A percentile compares a stretch with the other conserved stretches of the same genome.
These are phyloP conservation scores for Oreotrochilus melanogaster DNA, from an alignment of 2,113 vertebrate species.

Conservation along the genomic window DNA sequence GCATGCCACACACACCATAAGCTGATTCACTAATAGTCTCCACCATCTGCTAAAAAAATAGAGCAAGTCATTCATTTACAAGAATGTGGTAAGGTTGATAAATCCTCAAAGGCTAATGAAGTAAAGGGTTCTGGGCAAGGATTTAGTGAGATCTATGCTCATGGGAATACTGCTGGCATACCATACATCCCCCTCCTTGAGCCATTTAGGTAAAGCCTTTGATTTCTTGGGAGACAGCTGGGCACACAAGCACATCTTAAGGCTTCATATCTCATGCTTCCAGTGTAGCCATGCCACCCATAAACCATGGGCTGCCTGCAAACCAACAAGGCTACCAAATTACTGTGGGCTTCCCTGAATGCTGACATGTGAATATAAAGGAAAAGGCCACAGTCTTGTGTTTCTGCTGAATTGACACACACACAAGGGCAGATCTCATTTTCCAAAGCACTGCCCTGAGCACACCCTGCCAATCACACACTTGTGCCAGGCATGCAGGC, in stretches of 20 bases:
- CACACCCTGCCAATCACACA: not conserved
- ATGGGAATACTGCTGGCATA: accelerated
- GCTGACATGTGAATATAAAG: not conserved
- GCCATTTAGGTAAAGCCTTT: not conserved
- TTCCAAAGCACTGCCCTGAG: not conserved
- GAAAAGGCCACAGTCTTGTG: not conserved
- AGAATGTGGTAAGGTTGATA: not conserved
- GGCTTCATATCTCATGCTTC: not conserved
- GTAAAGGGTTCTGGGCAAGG: not conserved
- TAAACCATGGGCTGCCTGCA: not conserved
- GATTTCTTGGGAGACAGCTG: not conserved
- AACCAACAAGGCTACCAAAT: not conserved
- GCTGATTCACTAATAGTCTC: not conserved
- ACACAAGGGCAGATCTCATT: not conserved
- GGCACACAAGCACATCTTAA: not conserved
- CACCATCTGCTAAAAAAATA: conserved; percentile 5
- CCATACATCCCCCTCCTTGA: not conserved
- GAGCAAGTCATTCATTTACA: not conserved
- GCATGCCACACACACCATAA: not conserved
- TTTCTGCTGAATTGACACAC: not conserved
- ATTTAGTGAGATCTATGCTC: not conserved
- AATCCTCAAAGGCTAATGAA: conserved; percentile 30
- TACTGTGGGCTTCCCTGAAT: not conserved
- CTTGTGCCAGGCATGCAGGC: not conserved
- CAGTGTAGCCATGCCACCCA: not conserved